A percentile compares a stretch with the other conserved stretches of the same genome.
Conservation (phyloP, 2,888 invertebrate genomes). For the Mythimna ferrago region DNA sequence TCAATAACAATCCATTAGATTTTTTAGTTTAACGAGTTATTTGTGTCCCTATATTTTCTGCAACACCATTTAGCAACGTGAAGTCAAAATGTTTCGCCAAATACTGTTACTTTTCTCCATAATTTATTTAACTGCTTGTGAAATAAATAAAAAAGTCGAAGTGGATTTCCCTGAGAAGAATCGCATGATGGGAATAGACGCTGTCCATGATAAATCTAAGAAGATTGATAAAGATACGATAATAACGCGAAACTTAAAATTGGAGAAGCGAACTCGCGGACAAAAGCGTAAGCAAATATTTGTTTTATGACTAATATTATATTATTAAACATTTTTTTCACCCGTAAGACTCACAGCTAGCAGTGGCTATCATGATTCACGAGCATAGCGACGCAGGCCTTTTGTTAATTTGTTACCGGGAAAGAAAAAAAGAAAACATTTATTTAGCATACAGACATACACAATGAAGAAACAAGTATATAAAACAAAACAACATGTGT, state of each 20-base stretch:
- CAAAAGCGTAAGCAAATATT: constrained; percentile 67
- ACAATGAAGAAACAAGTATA: too few species aligned
- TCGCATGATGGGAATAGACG: constrained; percentile 78
- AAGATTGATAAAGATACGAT: constrained; percentile 83
- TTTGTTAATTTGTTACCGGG: too few species aligned
- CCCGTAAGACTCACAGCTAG: too few species aligned
- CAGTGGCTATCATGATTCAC: too few species aligned
- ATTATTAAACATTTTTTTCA: too few species aligned
- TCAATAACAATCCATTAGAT: constrained; percentile 46
- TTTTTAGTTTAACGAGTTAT: constrained; percentile 17
- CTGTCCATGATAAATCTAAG: constrained; percentile 69
- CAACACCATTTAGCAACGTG: constrained; percentile 3
- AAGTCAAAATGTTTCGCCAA: constrained; percentile 46
- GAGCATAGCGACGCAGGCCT: too few species aligned
- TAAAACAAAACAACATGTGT: too few species aligned
- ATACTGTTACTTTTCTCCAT: constrained; percentile 43
- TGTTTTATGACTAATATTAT: background rate
- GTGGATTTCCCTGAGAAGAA: constrained; percentile 60
- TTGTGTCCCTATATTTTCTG: background rate
- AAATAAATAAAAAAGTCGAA: constrained; percentile 39
- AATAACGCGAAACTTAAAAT: constrained; percentile 79
- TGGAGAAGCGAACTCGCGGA: constrained; percentile 71
- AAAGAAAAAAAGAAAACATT: too few species aligned
- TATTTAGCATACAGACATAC: too few species aligned
- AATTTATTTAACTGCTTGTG: constrained; percentile 39